These are phyloP conservation scores for Plagodis pulveraria DNA, from an alignment of 2,888 invertebrate genomes.

Conservation along the genomic window DNA sequence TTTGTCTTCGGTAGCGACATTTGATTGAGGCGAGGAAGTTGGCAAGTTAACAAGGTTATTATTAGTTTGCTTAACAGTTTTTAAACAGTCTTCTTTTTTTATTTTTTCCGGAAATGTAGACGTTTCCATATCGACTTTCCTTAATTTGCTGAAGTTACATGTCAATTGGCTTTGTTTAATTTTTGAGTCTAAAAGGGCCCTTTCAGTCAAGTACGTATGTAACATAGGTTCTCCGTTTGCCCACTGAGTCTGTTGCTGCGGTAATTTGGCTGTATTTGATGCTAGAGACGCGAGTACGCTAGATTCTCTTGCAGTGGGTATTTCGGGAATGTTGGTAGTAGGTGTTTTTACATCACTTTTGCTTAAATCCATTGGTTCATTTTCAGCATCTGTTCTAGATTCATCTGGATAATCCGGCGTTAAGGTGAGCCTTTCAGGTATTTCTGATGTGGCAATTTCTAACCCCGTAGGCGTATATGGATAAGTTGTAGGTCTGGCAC, in stretches of 20 bases:
- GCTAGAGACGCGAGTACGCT: slow-evolving; percentile 86
- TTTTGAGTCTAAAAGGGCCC: slow-evolving; percentile 88
- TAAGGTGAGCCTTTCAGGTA: slow-evolving; percentile 58
- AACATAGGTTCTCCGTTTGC: slow-evolving; percentile 87
- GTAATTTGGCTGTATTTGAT: slow-evolving; percentile 86
- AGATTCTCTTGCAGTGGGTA: slow-evolving; percentile 86
- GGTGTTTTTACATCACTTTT: slow-evolving; percentile 69
- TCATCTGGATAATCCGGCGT: slow-evolving; percentile 57
- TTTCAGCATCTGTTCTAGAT: slow-evolving; percentile 72
- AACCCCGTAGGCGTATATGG: slow-evolving; percentile 84
- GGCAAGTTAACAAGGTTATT: slow-evolving; percentile 40
- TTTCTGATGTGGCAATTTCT: slow-evolving; percentile 57
- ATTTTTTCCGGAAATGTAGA: slow-evolving; percentile 56
- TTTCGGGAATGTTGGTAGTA: slow-evolving; percentile 71
- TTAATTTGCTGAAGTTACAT: slow-evolving; percentile 64
- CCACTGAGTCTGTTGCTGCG: slow-evolving; percentile 84
- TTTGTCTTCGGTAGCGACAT: slow-evolving; percentile 43
- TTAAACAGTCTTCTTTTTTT: slow-evolving; percentile 46
- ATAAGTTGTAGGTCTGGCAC: slow-evolving; percentile 87
- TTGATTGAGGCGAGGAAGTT: slow-evolving; percentile 43
- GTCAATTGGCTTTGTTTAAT: slow-evolving; percentile 88
- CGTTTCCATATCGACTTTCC: slow-evolving; percentile 68
- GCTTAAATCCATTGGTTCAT: slow-evolving; percentile 82
- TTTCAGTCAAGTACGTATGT: slow-evolving; percentile 89
- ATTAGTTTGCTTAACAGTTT: slow-evolving; percentile 42